Conservation (phyloP, 1,140 invertebrate genomes). For the Drosophila trapezifrons region DNA sequence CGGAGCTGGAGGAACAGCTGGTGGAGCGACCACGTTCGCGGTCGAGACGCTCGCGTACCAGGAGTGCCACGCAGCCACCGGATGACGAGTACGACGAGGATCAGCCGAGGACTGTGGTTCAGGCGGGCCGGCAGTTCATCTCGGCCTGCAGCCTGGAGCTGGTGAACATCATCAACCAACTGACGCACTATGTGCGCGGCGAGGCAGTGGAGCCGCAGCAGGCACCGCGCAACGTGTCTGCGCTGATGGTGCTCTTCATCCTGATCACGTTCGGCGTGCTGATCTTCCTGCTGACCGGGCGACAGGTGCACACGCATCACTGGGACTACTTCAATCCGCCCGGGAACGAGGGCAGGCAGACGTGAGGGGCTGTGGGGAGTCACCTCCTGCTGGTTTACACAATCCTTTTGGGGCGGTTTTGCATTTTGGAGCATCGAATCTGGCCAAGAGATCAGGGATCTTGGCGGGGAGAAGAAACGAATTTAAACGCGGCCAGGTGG, state of each 20-base stretch:
- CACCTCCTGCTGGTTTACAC: slow-evolving; percentile 18
- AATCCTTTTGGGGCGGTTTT: slow-evolving; percentile 62
- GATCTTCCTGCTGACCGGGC: slow-evolving; percentile 85
- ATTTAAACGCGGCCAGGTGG: slow-evolving; percentile 69
- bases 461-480: slow-evolving; percentile 59
- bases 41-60: slow-evolving; percentile 79
- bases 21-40: slow-evolving; percentile 78
- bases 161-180: slow-evolving; percentile 87
- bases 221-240: slow-evolving; percentile 86
- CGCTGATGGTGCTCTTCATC: slow-evolving; percentile 89
- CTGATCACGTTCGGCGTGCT: slow-evolving; percentile 89
- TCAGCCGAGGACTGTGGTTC: slow-evolving; percentile 85
- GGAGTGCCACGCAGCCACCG: slow-evolving; percentile 78
- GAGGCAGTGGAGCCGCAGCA: slow-evolving; percentile 77
- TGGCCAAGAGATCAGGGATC: slow-evolving; percentile 20
- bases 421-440: slow-evolving; percentile 72
- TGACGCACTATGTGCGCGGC: slow-evolving; percentile 87
- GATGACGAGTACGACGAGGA: slow-evolving; percentile 71
- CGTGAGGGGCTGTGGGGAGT: slow-evolving; percentile 50
- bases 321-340: slow-evolving; percentile 94
- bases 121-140: slow-evolving; percentile 88
- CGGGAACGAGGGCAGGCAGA: slow-evolving; percentile 83
- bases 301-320: slow-evolving; percentile 90
- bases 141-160: slow-evolving; percentile 87
- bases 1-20: slow-evolving; percentile 74